Conservation (phyloP, 2,113 vertebrate species). For the Panthera uncia region DNA sequence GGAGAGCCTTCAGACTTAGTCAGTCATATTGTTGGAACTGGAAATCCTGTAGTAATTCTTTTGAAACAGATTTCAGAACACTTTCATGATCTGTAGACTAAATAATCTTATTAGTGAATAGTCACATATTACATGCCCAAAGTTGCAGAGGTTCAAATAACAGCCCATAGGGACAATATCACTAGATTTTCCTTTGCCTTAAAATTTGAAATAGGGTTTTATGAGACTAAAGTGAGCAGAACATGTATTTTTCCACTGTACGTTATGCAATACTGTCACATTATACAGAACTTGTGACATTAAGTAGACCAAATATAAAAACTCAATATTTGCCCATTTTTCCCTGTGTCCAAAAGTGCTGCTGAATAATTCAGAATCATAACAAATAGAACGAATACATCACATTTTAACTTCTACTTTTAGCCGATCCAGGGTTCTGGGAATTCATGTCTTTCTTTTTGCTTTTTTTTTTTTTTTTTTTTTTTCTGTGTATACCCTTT, state of each 20-base stretch:
- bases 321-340: not conserved
- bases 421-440: not conserved
- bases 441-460: not conserved
- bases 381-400: not conserved
- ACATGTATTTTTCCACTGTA: not conserved
- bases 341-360: not conserved
- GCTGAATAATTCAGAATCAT: slow-evolving; percentile 25
- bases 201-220: not conserved
- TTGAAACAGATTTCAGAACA: not conserved
- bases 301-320: slow-evolving; percentile 38
- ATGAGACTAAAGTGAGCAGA: not conserved
- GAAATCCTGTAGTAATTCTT: not conserved
- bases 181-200: not conserved
- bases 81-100: not conserved
- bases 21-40: not conserved
- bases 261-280: not conserved
- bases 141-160: not conserved
- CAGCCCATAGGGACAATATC: not conserved
- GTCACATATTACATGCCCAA: not conserved
- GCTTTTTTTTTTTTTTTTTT: not conserved
- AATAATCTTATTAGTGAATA: not conserved
- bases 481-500: not conserved
- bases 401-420: slow-evolving; percentile 38
- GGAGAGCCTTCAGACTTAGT: not conserved
- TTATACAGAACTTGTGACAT: slow-evolving; percentile 42